Conservation (phyloP, 2,888 invertebrate genomes). For the Hermaeophaga mercurialis region DNA sequence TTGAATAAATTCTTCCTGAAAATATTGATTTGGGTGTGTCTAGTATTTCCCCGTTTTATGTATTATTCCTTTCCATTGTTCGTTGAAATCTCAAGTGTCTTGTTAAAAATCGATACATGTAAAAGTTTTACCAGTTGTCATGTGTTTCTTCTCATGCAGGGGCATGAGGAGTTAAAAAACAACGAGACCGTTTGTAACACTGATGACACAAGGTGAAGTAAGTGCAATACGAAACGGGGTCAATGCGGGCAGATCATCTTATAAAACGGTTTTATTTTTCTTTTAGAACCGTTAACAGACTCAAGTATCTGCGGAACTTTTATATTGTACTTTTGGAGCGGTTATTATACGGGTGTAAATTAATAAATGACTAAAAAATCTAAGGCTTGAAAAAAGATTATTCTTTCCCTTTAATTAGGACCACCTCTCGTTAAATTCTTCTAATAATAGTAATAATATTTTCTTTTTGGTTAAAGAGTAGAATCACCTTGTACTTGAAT, state of each 20-base stretch:
- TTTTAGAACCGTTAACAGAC: conserved; percentile 5
- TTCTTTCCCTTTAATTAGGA: too few species aligned
- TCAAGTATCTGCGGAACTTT: conserved; percentile 2
- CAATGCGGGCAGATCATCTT: conserved; percentile 21
- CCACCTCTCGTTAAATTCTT: too few species aligned
- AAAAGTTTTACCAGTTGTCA: conserved; percentile 5
- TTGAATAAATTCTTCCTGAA: too few species aligned
- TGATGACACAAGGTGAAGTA: conserved; percentile 15
- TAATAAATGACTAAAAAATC: too few species aligned
- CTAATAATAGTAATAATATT: too few species aligned
- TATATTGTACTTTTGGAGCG: conserved; percentile 10
- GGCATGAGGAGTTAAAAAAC: background rate
- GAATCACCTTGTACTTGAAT: too few species aligned
- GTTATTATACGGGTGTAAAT: conserved; percentile 5
- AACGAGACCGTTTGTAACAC: conserved; percentile 7
- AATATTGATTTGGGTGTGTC: too few species aligned
- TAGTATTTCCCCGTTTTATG: too few species aligned
- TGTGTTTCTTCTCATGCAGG: conserved; percentile 16
- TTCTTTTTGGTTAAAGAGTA: too few species aligned
- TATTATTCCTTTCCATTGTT: too few species aligned
- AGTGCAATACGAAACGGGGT: conserved; percentile 8
- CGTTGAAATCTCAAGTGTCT: conserved; percentile 1
- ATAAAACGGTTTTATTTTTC: conserved; percentile 16
- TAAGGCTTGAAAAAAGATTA: too few species aligned
- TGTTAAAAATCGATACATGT: background rate